Base-by-base conservation (phyloP, 2,888 invertebrate species). In the Clistopyga incitator region DNA sequence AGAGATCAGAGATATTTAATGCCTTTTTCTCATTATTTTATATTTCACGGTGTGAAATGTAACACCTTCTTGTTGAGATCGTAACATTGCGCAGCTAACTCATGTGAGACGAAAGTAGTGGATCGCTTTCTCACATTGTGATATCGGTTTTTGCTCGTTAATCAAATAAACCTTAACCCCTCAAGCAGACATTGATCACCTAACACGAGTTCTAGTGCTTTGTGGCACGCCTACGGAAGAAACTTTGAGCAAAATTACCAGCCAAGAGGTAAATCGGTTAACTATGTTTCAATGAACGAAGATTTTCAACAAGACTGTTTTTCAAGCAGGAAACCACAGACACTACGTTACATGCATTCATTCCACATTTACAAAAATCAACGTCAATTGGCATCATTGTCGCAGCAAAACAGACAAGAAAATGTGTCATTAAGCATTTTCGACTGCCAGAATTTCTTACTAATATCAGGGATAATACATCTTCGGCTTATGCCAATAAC, bases 221-320 rank as follows among this genome's bases (percentile, higher is more conserved):
- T 97, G 97, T 93, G 98, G 98, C 87, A 97, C 96, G 87, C 98
- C 98, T 86, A 95, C 96, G 91, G 96, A 96, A 92, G 97, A 97
- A 92, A 96, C 97, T 87, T 95, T 97, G 94, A 95, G 95, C 94
- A 97, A 97, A 95, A 97, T 98, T 93, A 97, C 96, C 93, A 97
- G 97, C 92, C 96, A 96, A 94, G 97, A 97, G 97, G 97, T 97
- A 96, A 95, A 95, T 92, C 87, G n/a, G 38, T 52, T 25, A 75
- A 71, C n/a, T 71, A 34, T 38, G 42, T 77, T 56, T 18, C 23
- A 20, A 77, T 80, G 38, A 54, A n/a, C n/a, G n/a, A 13, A 29
- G 72, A 42, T 25, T 6, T 38, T n/a, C 65, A 72, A 38, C 2
- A 42, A 38, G 34, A 38, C 11, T 38, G 11, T 18, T 42, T 38